Base-by-base conservation (phyloP, 2,113 vertebrate species). In the Delphinus delphis region DNA sequence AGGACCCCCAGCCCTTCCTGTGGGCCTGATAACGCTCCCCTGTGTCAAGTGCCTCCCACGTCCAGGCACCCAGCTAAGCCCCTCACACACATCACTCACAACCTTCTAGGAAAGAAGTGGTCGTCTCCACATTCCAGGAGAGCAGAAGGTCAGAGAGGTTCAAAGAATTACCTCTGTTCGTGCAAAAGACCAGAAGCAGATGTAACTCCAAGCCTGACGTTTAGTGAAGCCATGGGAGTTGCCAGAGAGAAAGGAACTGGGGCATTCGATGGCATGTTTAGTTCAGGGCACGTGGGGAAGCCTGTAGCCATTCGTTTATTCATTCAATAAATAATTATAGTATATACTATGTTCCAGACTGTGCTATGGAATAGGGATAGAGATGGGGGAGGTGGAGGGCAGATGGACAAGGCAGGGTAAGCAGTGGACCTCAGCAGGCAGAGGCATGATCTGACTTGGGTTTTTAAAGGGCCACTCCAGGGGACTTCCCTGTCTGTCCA, bases 11-110 rank as follows among this genome's bases (percentile, higher is more conserved):
- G 18, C 1, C 31, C 17, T 20, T 17, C 21, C 53, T 36, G 14
- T 36, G 0, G 25, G 74, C 55, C 83, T 60, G 47, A 25, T 9
- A 18, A 38, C 5, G 8, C n/a, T 80, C 47, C 74, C 60, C 26
- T 2, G 6, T 13, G 31, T 58, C 26, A 2, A 65, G 5, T 6
- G 13, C n/a, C 18, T 14, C 2, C 50, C 12, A 3, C 0, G 0
- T 23, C 28, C 89, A 53, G 33, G 84, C 31, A 21, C 44, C 70
- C 41, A 18, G n/a, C 53, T 3, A 28, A 62, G 60, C 25, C 18
- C 31, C 6, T 26, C 9, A 9, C 53, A 23, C 8, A 38, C 14
- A 3, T 47, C 31, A 47, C 50, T 41, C 44, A 12, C 38, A 50
- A 68, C 15, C 55, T 74, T 74, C 38, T 55, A 71, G 83, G 70